These are phyloP conservation scores for Bos taurus DNA, from an alignment of 2,113 vertebrate species.

Conservation along the genomic window ARS-UCD2.0 NC_037337.1:72345001-72345500, in stretches of 20 bases:
- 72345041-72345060: background rate
- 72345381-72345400: background rate
- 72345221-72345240: background rate
- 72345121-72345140: background rate
- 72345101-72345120: background rate
- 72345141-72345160: background rate
- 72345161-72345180: background rate
- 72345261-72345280: background rate
- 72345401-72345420: background rate
- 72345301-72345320: background rate
- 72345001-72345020: background rate
- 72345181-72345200: background rate
- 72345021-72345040: background rate
- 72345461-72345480: background rate
- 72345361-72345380: background rate
- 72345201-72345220: background rate
- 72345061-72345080: background rate
- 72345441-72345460: background rate
- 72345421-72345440: background rate
- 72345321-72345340: background rate
- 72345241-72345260: background rate
- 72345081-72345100: background rate
- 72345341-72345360: background rate
- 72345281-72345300: background rate
- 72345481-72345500: background rate